Evolutionary conservation across 2,888 invertebrate species (phyloP).

Genomic region (Rotaria macrura): DNA sequence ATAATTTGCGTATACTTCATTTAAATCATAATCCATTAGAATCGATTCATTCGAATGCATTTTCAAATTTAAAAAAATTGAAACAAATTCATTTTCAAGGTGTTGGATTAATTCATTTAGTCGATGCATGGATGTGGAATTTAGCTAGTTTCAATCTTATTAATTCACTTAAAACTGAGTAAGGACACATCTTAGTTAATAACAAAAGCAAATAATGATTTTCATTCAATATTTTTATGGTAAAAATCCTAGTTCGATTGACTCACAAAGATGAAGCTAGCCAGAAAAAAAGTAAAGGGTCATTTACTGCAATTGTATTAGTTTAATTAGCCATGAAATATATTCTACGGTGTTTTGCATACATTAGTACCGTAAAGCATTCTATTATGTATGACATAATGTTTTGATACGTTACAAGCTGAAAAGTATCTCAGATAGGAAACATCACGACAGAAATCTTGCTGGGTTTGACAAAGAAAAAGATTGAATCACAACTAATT

Average conservation of each 20-base stretch:
- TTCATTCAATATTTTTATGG: not conserved
- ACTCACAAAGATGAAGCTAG: not conserved
- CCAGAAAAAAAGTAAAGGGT: not conserved
- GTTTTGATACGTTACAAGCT: no score
- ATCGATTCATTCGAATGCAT: not conserved
- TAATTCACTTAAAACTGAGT: not conserved
- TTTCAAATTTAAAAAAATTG: not conserved
- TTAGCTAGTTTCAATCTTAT: slow-evolving; percentile 4
- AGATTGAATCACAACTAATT: no score
- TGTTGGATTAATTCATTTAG: not conserved
- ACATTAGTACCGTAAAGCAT: not conserved
- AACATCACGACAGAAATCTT: no score
- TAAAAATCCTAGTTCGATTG: not conserved
- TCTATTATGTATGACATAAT: no score
- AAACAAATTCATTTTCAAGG: not conserved
- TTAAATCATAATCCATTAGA: not conserved
- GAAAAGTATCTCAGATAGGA: no score
- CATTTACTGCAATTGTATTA: not conserved
- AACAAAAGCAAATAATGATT: not conserved
- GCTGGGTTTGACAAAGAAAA: no score
- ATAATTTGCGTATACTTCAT: not conserved
- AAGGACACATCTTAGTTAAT: not conserved
- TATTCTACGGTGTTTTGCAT: not conserved
- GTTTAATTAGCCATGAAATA: not conserved
- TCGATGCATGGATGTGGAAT: not conserved